phyloP scores from a whole-genome alignment of 2,113 vertebrate species.

The Heloderma charlesbogerti region DNA sequence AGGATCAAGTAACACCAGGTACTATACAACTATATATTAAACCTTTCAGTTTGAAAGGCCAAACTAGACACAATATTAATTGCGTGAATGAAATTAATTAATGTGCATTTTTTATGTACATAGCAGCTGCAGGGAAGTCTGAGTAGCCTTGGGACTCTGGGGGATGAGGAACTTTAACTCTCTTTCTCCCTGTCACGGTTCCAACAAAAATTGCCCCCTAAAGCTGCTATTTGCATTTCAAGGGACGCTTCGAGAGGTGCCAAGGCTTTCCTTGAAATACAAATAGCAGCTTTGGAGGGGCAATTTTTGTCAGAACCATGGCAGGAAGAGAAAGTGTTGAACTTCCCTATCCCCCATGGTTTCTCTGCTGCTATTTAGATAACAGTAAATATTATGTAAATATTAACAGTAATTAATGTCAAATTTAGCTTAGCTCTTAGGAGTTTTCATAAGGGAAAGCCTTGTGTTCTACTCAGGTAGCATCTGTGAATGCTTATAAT shows the following conservation, averaged over 20 bases:
- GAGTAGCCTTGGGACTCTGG: neutral
- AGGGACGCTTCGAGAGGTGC: too few species aligned
- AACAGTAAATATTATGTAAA: neutral
- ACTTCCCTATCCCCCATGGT: neutral
- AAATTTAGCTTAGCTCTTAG: too few species aligned
- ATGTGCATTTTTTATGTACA: neutral
- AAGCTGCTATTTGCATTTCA: neutral
- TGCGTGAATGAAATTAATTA: too few species aligned
- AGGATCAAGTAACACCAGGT: neutral
- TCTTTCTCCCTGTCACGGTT: neutral
- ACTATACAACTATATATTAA: neutral
- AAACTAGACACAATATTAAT: neutral
- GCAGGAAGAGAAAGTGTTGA: neutral
- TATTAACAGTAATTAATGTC: too few species aligned
- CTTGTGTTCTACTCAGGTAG: neutral
- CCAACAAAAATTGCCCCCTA: neutral
- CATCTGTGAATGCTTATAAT: neutral
- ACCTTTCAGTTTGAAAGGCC: neutral
- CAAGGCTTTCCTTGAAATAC: neutral
- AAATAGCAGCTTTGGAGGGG: neutral
- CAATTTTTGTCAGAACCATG: neutral
- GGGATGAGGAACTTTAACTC: too few species aligned
- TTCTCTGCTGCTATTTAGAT: neutral
- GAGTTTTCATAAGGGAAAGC: neutral
- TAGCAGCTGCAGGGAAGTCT: neutral